Evolutionary conservation across 2,888 invertebrate species (phyloP), one percentile per base, ranked within the genome.

Genomic region (Hartigia nigra): DNA sequence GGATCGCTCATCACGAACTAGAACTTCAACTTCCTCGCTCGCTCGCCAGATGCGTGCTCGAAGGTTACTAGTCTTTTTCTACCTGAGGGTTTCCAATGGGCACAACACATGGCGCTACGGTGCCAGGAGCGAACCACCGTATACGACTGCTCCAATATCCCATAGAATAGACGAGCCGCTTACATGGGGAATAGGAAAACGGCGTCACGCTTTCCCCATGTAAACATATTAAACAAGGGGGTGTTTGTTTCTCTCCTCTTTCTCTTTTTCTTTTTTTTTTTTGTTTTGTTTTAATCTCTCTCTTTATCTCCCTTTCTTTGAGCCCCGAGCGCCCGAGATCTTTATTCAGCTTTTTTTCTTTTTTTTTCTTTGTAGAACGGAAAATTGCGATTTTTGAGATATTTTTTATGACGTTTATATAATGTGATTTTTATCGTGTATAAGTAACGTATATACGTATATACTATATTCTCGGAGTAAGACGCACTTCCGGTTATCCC

Each of bases 31-130:
- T 5, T 72, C 72, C 72, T 31, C 72, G 72, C 72, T 31, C 72
- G 88, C 88, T 88, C 88, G 88, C 88, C 88, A 88, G 88, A 88
- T 88, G 88, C 85, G 88, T 86, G 81, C 81, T 80, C 77, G 74
- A 80, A 80, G 81, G 82, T 82, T 80, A 81, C 82, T 79, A 81
- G 82, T 82, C 85, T 87, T 88, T 88, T 88, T 88, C 88, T 88
- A 88, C 88, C 88, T 87, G 87, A 86, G 84, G 85, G 86, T 84
- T 82, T 84, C 87, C 88, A 87, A 87, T 88, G 84, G 83, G 85
- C 84, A 79, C 84, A 87, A 85, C 88, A 88, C 87, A 88, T 88
- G 88, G 87, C 86, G 86, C 81, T 82, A 85, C 82, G 82, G 81
- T 81, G 80, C 70, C 55, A 55, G 55, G 55, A 55, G 23, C 2